Percentiles rank a stretch among this genome's conserved stretches.
These are phyloP conservation scores for Euphydryas editha DNA, from an alignment of 2,888 invertebrate species.

Conservation along the genomic window DNA sequence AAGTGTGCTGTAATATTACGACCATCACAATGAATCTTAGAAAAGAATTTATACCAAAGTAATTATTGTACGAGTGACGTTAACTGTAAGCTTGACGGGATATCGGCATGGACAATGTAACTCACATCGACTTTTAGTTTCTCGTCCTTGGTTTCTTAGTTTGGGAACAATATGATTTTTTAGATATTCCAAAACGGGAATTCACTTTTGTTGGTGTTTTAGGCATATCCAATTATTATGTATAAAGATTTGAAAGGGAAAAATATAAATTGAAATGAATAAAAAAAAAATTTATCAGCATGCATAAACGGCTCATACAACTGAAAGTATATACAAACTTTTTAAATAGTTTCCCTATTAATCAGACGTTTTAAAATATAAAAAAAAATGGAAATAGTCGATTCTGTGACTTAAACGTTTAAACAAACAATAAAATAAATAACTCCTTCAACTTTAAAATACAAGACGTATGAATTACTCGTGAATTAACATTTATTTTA, in stretches of 20 bases:
- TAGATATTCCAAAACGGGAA: slow-evolving; percentile 25
- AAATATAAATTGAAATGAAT: not conserved
- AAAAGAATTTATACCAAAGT: slow-evolving; percentile 75
- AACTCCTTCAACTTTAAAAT: no score
- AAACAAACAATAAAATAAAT: no score
- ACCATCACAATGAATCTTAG: slow-evolving; percentile 70
- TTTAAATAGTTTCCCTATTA: no score
- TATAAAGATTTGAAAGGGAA: slow-evolving; percentile 4
- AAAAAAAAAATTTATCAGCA: no score
- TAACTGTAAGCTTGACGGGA: slow-evolving; percentile 79
- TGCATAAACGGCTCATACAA: no score
- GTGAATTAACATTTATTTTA: no score
- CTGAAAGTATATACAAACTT: no score
- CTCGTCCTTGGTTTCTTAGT: slow-evolving; percentile 17
- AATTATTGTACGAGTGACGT: slow-evolving; percentile 69
- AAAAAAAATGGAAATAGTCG: no score
- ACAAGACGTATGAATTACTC: no score
- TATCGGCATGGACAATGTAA: slow-evolving; percentile 47
- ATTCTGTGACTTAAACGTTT: no score
- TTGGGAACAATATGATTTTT: slow-evolving; percentile 15
- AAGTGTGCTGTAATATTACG: slow-evolving; percentile 81
- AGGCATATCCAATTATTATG: not conserved
- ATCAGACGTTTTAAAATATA: no score
- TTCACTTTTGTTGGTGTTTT: slow-evolving; percentile 19
- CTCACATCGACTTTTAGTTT: slow-evolving; percentile 56